phyloP scores from a whole-genome alignment of 2,888 invertebrate genomes.

The Dasysyrphus tricinctus region DNA sequence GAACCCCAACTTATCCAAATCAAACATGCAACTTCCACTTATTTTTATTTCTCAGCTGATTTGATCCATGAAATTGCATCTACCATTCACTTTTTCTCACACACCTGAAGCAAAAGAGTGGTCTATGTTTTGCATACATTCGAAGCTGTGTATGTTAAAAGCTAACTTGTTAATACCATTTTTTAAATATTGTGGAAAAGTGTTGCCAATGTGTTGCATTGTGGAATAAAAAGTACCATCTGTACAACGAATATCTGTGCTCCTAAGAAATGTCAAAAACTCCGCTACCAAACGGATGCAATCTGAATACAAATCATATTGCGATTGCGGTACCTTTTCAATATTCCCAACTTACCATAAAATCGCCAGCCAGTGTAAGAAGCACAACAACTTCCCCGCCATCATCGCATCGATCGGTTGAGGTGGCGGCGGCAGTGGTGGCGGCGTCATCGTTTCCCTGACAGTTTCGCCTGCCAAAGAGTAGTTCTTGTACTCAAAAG shows the following conservation, averaged over 20 bases:
- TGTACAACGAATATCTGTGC: background rate
- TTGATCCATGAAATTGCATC: slow-evolving; percentile 26
- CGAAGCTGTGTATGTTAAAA: background rate
- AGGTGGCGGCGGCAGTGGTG: background rate
- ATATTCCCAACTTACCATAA: slow-evolving; percentile 63
- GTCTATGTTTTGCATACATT: background rate
- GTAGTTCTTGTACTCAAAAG: slow-evolving; percentile 26
- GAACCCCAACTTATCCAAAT: background rate
- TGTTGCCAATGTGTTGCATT: slow-evolving; percentile 5
- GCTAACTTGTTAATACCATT: background rate
- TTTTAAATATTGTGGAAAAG: background rate
- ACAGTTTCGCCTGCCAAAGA: slow-evolving; percentile 27
- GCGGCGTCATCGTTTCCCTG: background rate
- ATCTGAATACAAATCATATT: slow-evolving; percentile 65
- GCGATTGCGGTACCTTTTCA: slow-evolving; percentile 66
- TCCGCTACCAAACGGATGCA: slow-evolving; percentile 39
- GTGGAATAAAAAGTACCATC: background rate
- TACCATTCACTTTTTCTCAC: slow-evolving; percentile 59
- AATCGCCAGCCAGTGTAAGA: slow-evolving; percentile 46
- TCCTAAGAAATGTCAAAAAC: slow-evolving; percentile 33
- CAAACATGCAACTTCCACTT: background rate
- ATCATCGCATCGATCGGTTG: background rate
- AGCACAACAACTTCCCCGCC: slow-evolving; percentile 51
- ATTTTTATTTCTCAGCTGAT: slow-evolving; percentile 15
- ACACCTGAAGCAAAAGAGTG: background rate